These are phyloP conservation scores for Bujurquina vittata DNA, from an alignment of 2,113 vertebrate species.

Conservation along the genomic window DNA sequence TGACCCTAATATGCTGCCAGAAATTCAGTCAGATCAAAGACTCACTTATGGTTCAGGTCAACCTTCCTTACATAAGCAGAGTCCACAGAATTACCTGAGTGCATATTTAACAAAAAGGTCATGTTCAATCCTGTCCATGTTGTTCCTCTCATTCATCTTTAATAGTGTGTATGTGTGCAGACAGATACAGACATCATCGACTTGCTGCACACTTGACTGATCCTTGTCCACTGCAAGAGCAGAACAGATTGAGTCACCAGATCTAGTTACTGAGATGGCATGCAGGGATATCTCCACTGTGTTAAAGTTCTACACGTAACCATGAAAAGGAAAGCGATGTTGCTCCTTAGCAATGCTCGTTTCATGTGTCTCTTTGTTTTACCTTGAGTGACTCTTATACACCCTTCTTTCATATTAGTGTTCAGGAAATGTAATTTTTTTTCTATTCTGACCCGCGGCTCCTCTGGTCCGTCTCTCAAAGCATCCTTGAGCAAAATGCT, in stretches of 20 bases:
- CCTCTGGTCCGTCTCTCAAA: neutral
- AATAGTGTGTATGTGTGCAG: constrained; percentile 13
- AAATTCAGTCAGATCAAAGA: neutral
- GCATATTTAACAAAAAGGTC: constrained; percentile 34
- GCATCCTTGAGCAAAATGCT: neutral
- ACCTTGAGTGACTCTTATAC: no score
- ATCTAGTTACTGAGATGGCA: neutral
- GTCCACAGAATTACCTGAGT: constrained; percentile 8
- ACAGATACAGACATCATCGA: constrained; percentile 29
- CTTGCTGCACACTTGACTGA: constrained; percentile 8
- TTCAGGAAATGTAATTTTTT: no score
- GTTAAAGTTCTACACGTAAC: neutral
- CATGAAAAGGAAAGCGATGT: neutral
- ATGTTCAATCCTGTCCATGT: neutral
- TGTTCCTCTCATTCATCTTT: constrained; percentile 31
- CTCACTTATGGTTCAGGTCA: neutral
- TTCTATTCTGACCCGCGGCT: neutral
- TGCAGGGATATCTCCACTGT: neutral
- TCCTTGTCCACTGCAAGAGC: neutral
- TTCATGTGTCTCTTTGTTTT: neutral
- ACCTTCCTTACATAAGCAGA: neutral
- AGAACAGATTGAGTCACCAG: constrained; percentile 27
- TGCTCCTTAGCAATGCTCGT: neutral
- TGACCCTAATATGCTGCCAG: no score
- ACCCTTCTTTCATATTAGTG: no score